phyloP scores from a whole-genome alignment of 35 echinoderm and acorn worm species.

The Chiridota heheva region DNA sequence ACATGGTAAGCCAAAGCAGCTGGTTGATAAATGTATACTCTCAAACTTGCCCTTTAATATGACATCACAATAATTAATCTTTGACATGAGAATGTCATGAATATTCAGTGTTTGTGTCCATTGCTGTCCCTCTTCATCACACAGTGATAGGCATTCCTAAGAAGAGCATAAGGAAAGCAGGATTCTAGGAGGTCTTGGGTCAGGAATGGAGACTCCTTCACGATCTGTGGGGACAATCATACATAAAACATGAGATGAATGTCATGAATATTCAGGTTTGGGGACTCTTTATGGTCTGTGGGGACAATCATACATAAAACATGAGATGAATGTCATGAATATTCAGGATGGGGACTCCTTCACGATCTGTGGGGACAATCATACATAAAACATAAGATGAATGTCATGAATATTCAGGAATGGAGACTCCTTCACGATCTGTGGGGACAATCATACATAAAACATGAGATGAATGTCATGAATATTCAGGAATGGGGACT shows the following conservation, averaged over 20 bases:
- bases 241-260: constrained; percentile 2
- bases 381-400: too few relatives aligned
- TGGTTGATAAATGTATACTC: too few relatives aligned
- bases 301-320: neutral
- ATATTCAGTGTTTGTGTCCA: neutral
- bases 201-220: constrained; percentile 92
- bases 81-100: neutral
- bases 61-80: too few relatives aligned
- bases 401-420: constrained; percentile 73
- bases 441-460: constrained; percentile 32
- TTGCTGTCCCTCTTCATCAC: constrained; percentile 68
- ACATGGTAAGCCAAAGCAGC: too few relatives aligned
- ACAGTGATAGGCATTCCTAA: constrained; percentile 89
- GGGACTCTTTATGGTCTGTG: neutral
- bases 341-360: neutral
- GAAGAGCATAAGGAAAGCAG: constrained; percentile 86
- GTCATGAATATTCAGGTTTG: neutral
- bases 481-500: neutral
- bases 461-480: neutral
- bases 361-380: too few relatives aligned
- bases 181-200: constrained; percentile 93
- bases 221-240: constrained; percentile 63
- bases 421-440: constrained; percentile 95
- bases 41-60: too few relatives aligned
- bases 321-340: too few relatives aligned